These are phyloP conservation scores for Oligia strigilis DNA, from an alignment of 2,888 invertebrate genomes.

Conservation along the genomic window DNA sequence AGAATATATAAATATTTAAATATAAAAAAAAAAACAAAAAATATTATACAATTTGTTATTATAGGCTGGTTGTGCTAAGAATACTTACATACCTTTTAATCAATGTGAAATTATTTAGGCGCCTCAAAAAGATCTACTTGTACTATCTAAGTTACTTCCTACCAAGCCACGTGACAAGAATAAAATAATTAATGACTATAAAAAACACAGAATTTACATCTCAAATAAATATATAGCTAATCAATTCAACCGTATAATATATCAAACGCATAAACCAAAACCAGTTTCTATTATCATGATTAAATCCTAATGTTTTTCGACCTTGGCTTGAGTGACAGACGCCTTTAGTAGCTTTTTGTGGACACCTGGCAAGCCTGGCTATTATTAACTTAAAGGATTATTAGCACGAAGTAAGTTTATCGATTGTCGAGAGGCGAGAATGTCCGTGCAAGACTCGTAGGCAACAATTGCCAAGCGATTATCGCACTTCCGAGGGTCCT, in stretches of 20 bases:
- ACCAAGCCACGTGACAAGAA: constrained; percentile 16
- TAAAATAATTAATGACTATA: background rate
- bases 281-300: constrained; percentile 52
- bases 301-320: constrained; percentile 59
- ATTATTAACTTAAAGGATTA: constrained; percentile 35
- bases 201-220: constrained; percentile 1
- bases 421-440: background rate
- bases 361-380: constrained; percentile 53
- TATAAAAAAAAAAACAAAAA: too few relatives aligned
- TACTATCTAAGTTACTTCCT: background rate
- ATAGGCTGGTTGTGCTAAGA: too few relatives aligned
- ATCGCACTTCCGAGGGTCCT: background rate
- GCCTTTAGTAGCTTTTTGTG: constrained; percentile 56
- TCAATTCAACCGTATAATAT: constrained; percentile 37
- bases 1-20: too few relatives aligned
- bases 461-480: background rate
- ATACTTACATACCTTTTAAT: too few relatives aligned
- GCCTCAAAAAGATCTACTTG: background rate
- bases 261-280: constrained; percentile 32
- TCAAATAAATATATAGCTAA: constrained; percentile 31
- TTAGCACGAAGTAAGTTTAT: constrained; percentile 12
- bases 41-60: too few relatives aligned
- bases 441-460: background rate
- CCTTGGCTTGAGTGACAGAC: constrained; percentile 60
- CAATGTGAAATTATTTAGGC: background rate